Evolutionary conservation across 2,888 invertebrate genomes (phyloP).

Genomic region (Germaria angustata): DNA sequence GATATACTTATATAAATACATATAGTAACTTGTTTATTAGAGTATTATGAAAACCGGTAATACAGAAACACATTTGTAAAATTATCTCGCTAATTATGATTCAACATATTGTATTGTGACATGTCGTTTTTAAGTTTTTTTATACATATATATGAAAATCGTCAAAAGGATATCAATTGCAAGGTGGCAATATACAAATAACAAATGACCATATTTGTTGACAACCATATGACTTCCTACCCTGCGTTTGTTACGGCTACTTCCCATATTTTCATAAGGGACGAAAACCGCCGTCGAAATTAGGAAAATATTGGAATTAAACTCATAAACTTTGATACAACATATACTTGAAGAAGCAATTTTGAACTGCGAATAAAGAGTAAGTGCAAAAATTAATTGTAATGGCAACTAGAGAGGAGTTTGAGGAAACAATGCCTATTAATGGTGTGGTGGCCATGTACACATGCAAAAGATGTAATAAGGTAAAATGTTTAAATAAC

Average conservation of each 20-base stretch:
- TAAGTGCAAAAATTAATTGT: constrained; percentile 6
- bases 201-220: constrained; percentile 49
- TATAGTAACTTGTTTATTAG: too few species aligned
- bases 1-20: too few species aligned
- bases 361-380: not conserved
- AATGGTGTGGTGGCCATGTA: constrained; percentile 65
- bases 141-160: too few species aligned
- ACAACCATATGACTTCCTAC: constrained; percentile 65
- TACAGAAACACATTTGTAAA: too few species aligned
- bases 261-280: constrained; percentile 52
- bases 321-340: not conserved
- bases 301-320: not conserved
- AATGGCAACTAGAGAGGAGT: constrained; percentile 66
- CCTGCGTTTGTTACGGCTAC: constrained; percentile 46
- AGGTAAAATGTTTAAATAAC: constrained; percentile 46
- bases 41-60: too few species aligned
- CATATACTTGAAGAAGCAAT: not conserved
- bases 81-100: too few species aligned
- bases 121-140: too few species aligned
- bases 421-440: constrained; percentile 57
- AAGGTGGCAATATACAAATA: constrained; percentile 14
- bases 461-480: constrained; percentile 70
- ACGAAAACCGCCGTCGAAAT: constrained; percentile 51
- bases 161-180: too few species aligned
- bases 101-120: too few species aligned